Evolutionary conservation across 2,797 vertebrate species (phyloP).

Genomic region (Catostomus latipinnis): DNA sequence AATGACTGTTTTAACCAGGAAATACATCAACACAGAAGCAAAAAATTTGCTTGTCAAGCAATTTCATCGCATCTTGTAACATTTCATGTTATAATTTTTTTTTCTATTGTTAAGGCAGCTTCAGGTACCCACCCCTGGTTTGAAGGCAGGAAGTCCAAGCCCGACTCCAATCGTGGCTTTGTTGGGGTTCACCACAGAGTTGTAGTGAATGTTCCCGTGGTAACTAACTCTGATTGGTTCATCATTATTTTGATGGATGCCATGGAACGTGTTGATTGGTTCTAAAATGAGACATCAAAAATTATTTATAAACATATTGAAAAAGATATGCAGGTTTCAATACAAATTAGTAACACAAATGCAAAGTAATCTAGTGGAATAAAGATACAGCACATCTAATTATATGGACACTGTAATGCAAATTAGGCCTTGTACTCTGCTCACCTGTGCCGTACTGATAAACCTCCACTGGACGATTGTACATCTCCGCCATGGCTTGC

Average conservation of each 20-base stretch:
- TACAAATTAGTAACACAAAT: neutral
- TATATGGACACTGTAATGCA: neutral
- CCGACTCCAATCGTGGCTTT: constrained; percentile 95
- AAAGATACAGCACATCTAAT: neutral
- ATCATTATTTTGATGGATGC: constrained; percentile 94
- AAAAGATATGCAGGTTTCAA: neutral
- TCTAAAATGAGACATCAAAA: constrained; percentile 69
- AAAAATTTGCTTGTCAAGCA: too few relatives aligned
- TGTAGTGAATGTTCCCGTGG: constrained; percentile 96
- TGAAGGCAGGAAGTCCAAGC: constrained; percentile 91
- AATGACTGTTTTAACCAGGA: too few relatives aligned
- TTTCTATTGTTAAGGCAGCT: too few relatives aligned
- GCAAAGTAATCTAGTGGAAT: neutral
- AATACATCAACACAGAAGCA: too few relatives aligned
- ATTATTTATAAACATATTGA: neutral
- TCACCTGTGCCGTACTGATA: constrained; percentile 92
- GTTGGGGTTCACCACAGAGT: constrained; percentile 96
- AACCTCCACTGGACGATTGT: constrained; percentile 93
- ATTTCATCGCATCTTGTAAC: too few relatives aligned
- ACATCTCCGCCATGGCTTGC: constrained; percentile 98
- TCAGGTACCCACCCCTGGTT: constrained; percentile 86
- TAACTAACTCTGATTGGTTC: constrained; percentile 96
- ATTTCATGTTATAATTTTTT: too few relatives aligned
- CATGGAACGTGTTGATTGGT: constrained; percentile 96
- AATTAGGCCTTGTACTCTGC: neutral